These are phyloP conservation scores for Matsumurasca onukii DNA, from an alignment of 1,140 invertebrate genomes.

Conservation along the genomic window DNA sequence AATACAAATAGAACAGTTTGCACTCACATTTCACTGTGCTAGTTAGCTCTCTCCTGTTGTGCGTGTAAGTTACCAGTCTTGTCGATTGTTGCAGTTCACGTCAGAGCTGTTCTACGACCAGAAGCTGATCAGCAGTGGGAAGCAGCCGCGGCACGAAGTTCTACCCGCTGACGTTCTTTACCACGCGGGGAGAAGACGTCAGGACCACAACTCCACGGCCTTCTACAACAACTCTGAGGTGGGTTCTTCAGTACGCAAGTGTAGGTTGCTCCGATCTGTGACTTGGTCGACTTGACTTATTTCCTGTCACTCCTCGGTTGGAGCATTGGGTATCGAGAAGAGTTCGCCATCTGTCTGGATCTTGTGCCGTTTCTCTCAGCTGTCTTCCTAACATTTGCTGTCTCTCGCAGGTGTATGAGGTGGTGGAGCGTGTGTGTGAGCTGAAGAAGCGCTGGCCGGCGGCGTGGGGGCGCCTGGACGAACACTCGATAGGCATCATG, in stretches of 20 bases:
- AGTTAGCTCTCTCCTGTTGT: no score
- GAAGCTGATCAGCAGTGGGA: constrained; percentile 68
- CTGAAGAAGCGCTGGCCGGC: constrained; percentile 70
- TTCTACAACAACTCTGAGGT: constrained; percentile 86
- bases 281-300: no score
- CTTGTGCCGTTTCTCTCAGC: no score
- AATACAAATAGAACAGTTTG: no score
- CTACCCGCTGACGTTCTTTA: constrained; percentile 67
- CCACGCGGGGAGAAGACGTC: constrained; percentile 72
- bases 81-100: constrained; percentile 67
- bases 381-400: no score
- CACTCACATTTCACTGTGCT: no score
- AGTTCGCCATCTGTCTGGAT: no score
- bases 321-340: no score
- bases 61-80: no score
- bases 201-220: constrained; percentile 79
- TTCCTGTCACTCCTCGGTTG: no score
- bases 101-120: constrained; percentile 83
- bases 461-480: constrained; percentile 71
- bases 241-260: no score
- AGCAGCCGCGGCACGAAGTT: constrained; percentile 64
- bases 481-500: constrained; percentile 80
- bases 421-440: constrained; percentile 70
- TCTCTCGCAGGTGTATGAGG: constrained; percentile 67
- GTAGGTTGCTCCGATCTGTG: no score